Evolutionary conservation across 2,888 invertebrate genomes (phyloP).

Genomic region (Machimus atricapillus): DNA sequence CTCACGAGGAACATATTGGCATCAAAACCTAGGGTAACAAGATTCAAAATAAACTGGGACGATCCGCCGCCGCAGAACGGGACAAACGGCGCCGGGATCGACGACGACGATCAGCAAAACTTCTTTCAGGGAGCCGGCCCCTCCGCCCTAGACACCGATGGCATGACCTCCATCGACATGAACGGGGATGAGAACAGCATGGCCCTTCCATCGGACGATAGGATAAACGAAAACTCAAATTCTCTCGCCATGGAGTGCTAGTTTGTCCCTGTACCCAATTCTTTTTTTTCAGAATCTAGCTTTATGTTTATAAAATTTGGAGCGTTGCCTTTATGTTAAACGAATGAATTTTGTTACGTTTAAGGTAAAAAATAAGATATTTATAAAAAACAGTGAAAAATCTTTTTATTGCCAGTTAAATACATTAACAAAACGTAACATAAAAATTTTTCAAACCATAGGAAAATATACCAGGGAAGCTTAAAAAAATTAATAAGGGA

Average conservation of each 20-base stretch:
- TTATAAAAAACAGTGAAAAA: not conserved
- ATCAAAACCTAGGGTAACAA: slow-evolving; percentile 91
- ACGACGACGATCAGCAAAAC: slow-evolving; percentile 48
- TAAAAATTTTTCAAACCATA: no score
- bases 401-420: not conserved
- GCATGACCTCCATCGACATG: slow-evolving; percentile 32
- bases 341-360: slow-evolving; percentile 11
- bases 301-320: not conserved
- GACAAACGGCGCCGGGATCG: slow-evolving; percentile 52
- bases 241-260: slow-evolving; percentile 63
- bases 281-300: not conserved
- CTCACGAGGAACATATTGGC: slow-evolving; percentile 73
- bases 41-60: slow-evolving; percentile 98
- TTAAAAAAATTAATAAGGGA: no score
- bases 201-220: slow-evolving; percentile 57
- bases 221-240: slow-evolving; percentile 62
- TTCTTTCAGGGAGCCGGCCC: slow-evolving; percentile 49
- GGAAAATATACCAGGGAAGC: no score
- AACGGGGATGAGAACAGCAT: slow-evolving; percentile 59
- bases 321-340: not conserved
- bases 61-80: slow-evolving; percentile 68
- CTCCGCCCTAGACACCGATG: slow-evolving; percentile 31
- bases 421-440: no score
- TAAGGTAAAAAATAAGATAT: slow-evolving; percentile 33
- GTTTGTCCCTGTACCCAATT: not conserved